These are phyloP conservation scores for Lochmaea crataegi DNA, from an alignment of 2,888 invertebrate genomes.

Conservation along the genomic window DNA sequence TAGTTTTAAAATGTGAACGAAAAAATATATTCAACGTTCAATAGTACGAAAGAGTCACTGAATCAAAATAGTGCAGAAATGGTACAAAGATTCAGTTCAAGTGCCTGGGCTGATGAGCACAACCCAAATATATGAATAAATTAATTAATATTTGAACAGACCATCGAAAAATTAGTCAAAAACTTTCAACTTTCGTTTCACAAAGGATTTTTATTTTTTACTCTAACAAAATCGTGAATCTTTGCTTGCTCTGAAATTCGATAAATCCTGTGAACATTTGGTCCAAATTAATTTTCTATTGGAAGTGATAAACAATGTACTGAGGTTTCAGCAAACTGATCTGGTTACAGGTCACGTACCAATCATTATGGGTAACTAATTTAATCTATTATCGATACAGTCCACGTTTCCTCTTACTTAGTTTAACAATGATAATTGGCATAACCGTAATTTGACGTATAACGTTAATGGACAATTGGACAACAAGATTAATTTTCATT, in stretches of 20 bases:
- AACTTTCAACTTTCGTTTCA: too few species aligned
- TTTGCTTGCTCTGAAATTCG: neutral
- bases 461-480: neutral
- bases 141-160: too few species aligned
- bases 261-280: neutral
- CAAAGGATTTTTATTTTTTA: too few species aligned
- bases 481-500: neutral
- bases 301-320: neutral
- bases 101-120: too few species aligned
- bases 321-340: neutral
- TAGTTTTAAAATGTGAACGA: too few species aligned
- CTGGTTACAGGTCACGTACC: conserved; percentile 47
- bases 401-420: conserved; percentile 26
- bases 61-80: too few species aligned
- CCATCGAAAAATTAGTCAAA: too few species aligned
- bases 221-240: too few species aligned
- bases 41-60: too few species aligned
- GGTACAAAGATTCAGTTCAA: too few species aligned
- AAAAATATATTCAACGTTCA: too few species aligned
- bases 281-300: neutral
- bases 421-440: conserved; percentile 29
- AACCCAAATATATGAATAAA: too few species aligned
- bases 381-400: conserved; percentile 39
- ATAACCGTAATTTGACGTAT: conserved; percentile 16
- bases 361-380: conserved; percentile 44